Conservation (phyloP, 2,888 invertebrate genomes). For the Agrypnus murinus region DNA sequence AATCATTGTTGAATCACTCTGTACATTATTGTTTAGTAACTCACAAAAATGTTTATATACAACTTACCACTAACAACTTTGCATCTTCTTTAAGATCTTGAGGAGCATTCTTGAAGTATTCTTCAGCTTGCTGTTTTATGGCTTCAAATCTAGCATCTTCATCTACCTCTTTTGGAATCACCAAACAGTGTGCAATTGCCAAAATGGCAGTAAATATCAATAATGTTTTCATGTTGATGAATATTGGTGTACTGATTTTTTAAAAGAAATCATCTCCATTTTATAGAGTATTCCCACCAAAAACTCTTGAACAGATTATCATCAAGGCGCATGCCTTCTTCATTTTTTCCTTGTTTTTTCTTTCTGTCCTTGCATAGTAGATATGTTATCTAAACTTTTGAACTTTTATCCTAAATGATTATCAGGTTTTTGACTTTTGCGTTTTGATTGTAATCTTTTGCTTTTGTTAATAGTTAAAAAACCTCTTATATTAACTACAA, state of each 20-base stretch:
- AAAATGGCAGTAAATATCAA: not conserved
- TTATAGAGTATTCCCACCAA: not conserved
- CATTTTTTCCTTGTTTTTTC: not conserved
- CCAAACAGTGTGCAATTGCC: not conserved
- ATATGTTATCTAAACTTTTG: not conserved
- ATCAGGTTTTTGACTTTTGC: constrained; percentile 9
- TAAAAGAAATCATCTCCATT: not conserved
- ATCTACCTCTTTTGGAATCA: not conserved
- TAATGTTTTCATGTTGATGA: constrained; percentile 3
- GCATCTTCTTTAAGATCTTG: constrained; percentile 8
- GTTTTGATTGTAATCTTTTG: not conserved
- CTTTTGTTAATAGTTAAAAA: no score
- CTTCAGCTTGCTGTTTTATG: not conserved
- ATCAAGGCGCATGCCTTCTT: not conserved
- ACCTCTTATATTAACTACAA: no score
- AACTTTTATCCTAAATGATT: not conserved
- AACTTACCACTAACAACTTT: constrained; percentile 14
- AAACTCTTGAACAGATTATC: no score
- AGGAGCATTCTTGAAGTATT: not conserved
- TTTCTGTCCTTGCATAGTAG: not conserved
- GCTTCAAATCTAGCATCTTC: not conserved
- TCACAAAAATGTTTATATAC: not conserved
- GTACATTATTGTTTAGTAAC: not conserved
- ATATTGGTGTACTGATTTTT: not conserved
- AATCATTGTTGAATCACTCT: no score